These are phyloP conservation scores for Pica pica DNA, from an alignment of 2,113 vertebrate genomes.

Conservation along the genomic window DNA sequence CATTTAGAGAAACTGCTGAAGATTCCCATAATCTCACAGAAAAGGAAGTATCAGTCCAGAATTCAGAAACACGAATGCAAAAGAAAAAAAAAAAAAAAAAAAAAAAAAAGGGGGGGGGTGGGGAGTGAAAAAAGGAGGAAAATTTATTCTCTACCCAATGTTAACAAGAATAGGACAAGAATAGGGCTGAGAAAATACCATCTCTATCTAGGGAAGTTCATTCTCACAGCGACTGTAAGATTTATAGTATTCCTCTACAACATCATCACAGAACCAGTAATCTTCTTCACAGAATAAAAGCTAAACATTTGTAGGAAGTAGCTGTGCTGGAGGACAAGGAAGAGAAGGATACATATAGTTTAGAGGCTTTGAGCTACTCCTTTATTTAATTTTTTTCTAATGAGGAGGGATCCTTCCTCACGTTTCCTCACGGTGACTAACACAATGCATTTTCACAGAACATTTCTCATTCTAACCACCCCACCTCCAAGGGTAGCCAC, in stretches of 20 bases:
- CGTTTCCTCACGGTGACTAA: not conserved
- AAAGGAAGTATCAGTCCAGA: not conserved
- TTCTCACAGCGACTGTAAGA: conserved; percentile 1
- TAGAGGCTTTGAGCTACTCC: not conserved
- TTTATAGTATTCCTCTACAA: not conserved
- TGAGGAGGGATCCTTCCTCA: not conserved
- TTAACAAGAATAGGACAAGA: conserved; percentile 14
- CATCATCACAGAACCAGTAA: not conserved
- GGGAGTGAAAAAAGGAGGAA: not conserved
- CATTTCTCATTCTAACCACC: not conserved
- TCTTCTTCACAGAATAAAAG: conserved; percentile 31
- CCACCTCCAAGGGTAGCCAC: not conserved
- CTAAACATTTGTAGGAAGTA: conserved; percentile 18
- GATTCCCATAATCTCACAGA: not conserved
- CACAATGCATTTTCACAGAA: not conserved
- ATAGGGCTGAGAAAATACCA: not conserved
- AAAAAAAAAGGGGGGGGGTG: fast-evolving
- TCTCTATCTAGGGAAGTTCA: not conserved
- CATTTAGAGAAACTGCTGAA: not conserved
- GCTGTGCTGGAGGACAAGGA: not conserved
- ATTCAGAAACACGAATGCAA: not conserved
- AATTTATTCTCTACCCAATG: not conserved
- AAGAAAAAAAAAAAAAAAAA: not conserved
- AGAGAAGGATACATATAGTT: not conserved
- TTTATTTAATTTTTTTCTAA: not conserved